Base-by-base conservation (phyloP, 2,888 invertebrate genomes). In the Lutraria lutraria region DNA sequence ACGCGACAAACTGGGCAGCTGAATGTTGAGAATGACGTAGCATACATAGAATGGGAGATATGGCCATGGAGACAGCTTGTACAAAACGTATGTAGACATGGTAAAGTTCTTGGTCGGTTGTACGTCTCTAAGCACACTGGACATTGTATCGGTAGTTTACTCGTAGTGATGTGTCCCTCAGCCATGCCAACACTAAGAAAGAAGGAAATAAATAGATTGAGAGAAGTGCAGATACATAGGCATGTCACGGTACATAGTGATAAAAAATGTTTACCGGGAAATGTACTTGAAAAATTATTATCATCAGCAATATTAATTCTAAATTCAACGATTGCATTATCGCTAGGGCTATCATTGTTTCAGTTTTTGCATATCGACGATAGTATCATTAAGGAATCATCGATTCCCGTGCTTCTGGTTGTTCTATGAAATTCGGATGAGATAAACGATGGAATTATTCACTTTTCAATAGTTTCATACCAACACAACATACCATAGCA, bases 81-180 rank as follows among this genome's bases (percentile, higher is more conserved):
- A 83, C 93, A 93, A 84, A 93, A 93, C 34, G 93, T 92, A 81
- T 93, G 93, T 13, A 93, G 85, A 81, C 93, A 93, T 19, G 93
- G 93, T 31, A 93, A 83, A 29, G 92, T 91, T 25, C 93, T 90
- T 16, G 93, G 93, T n/a, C 87, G 85, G 19, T 83, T 85, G 85
- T 92, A 90, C 53, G 68, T 89, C 29, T 92, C 91, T 31, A 91
- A 76, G 83, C 93, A 93, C 15, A 93, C 86, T 3, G 93, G 92
- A 85, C 93, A 93, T 16, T 88, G 85, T 8, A 90, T 76, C 15
- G 86, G 81, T 60, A 89, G 60, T 56, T 68, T 56, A 79, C 76
- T 84, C 21, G 85, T 81, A 34, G 63, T 81, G 43, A 89, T 84
- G n/a, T 81, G 81, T n/a, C 85, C 89, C n/a, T 87, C 87, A 13